Evolutionary conservation across 2,888 invertebrate genomes (phyloP), one percentile per base, ranked within the genome.

Genomic region (Agonopterix arenella): DNA sequence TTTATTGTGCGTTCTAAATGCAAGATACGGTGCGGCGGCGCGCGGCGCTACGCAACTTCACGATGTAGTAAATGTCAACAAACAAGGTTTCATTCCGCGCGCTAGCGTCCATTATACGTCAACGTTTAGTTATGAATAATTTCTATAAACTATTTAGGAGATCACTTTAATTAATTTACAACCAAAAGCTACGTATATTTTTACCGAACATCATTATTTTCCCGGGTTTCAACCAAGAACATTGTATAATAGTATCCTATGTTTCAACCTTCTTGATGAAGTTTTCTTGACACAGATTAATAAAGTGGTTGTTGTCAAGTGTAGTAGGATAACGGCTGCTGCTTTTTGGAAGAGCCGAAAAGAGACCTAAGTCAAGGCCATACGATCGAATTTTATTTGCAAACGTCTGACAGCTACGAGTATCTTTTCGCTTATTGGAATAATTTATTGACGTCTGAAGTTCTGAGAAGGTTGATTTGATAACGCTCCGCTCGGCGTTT

Each of bases 41-140:
- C 79, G 77, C 67, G 66, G 70, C 70, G 64, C 71, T 70, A 77
- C 70, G 64, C 79, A 74, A 78, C 82, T 77, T 77, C 71, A 73
- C 72, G 68, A 70, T 68, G 71, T 28, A 28, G 28, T 44, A 54
- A 54, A 64, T 70, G 70, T 71, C 71, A 71, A 71, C 69, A 71
- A 71, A 69, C 64, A 70, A 65, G 59, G 53, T 52, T 53, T 49
- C 52, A 42, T 53, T 49, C 55, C 48, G 49, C 52, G 47, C 53
- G 57, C 51, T 56, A 42, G 49, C 48, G 28, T 52, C 47, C 45
- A 42, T 11, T 50, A n/a, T n/a, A 51, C 52, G 49, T 45, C 45
- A 13, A 45, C 36, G 36, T 43, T 42, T 11, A 13, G 48, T 18
- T 40, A 11, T 9, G 11, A 42, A 11, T 7, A 16, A 37, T 48